phyloP scores from a whole-genome alignment of 1,140 invertebrate genomes.

The Drosophila ananassae region DNA sequence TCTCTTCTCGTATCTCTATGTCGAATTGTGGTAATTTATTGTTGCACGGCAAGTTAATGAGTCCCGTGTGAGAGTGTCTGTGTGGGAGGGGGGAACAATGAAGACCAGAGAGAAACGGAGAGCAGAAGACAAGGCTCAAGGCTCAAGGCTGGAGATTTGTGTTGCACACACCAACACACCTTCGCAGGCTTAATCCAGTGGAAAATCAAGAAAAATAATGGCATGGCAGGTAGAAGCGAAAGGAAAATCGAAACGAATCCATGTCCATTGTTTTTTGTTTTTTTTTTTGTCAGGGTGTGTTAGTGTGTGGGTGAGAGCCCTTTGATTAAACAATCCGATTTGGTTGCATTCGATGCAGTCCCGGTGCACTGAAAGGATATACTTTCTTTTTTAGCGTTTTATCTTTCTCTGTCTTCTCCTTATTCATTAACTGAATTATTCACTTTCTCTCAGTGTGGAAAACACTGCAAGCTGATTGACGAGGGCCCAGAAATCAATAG shows the following conservation, averaged over 20 bases:
- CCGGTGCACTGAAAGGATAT: background rate
- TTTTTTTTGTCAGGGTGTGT: constrained; percentile 20
- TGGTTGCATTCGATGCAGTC: constrained; percentile 39
- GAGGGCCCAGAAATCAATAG: constrained; percentile 27
- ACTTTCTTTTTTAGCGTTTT: background rate
- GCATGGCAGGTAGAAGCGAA: constrained; percentile 40
- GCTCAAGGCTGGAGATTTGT: constrained; percentile 11
- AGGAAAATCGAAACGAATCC: constrained; percentile 7
- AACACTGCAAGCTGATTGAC: background rate
- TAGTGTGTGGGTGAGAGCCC: constrained; percentile 37
- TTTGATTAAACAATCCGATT: constrained; percentile 50
- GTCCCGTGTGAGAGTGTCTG: constrained; percentile 26
- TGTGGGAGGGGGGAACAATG: constrained; percentile 45
- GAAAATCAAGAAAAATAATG: constrained; percentile 77
- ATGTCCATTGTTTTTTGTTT: constrained; percentile 20
- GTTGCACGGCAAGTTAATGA: constrained; percentile 77
- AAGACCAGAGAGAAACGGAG: constrained; percentile 18
- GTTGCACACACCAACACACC: constrained; percentile 44
- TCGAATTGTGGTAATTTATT: constrained; percentile 78
- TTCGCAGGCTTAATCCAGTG: constrained; percentile 68
- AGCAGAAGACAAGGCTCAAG: constrained; percentile 1
- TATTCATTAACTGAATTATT: too few species aligned
- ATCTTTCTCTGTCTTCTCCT: background rate
- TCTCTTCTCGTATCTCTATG: constrained; percentile 26
- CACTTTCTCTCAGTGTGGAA: background rate